Evolutionary conservation across 2,888 invertebrate species (phyloP).

Genomic region (Lucinisca nassula): DNA sequence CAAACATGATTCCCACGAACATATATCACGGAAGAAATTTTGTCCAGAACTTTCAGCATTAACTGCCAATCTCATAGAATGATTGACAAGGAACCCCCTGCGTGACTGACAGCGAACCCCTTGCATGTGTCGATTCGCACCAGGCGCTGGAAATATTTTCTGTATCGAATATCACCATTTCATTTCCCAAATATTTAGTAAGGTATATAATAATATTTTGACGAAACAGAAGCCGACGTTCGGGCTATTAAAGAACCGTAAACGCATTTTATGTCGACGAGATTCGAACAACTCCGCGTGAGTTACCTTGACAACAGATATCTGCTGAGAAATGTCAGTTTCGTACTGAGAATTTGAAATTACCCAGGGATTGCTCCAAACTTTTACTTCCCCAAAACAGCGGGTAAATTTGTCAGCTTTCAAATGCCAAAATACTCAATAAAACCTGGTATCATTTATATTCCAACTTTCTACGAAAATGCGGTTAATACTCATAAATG

Average conservation of each 20-base stretch:
- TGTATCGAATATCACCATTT: constrained; percentile 50
- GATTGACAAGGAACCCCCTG: constrained; percentile 67
- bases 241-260: neutral
- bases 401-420: constrained; percentile 73
- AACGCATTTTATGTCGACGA: neutral
- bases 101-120: neutral
- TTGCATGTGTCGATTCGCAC: constrained; percentile 37
- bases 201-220: constrained; percentile 3
- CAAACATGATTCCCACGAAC: constrained; percentile 13
- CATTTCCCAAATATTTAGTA: constrained; percentile 39
- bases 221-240: neutral
- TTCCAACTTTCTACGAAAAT: neutral
- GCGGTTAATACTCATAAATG: constrained; percentile 56
- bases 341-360: constrained; percentile 43
- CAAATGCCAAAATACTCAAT: constrained; percentile 64
- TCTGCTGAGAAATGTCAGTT: constrained; percentile 1
- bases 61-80: constrained; percentile 36
- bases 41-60: constrained; percentile 32
- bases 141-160: constrained; percentile 11
- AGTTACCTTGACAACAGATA: constrained; percentile 4
- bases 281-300: constrained; percentile 30
- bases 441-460: constrained; percentile 55
- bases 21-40: neutral
- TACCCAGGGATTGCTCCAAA: constrained; percentile 51
- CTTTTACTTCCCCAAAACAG: constrained; percentile 50